Conservation (phyloP, 1,140 invertebrate species). For the Acromyrmex echinatior region DNA sequence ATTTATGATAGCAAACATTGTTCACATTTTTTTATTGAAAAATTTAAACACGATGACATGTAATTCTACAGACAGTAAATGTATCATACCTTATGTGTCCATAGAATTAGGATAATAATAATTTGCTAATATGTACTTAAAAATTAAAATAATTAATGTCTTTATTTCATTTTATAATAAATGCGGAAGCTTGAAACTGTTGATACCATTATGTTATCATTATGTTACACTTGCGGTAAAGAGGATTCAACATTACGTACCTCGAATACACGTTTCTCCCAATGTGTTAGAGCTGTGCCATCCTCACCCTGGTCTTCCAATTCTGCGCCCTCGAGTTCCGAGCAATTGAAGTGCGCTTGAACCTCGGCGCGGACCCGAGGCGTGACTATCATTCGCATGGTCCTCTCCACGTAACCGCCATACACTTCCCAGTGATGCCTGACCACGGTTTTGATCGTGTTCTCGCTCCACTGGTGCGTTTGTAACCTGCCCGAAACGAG, state of each 20-base stretch:
- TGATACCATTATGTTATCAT: background rate
- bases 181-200: background rate
- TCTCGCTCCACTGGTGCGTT: constrained; percentile 97
- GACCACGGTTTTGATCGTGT: constrained; percentile 93
- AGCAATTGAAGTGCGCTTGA: constrained; percentile 96
- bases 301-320: constrained; percentile 99
- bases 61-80: background rate
- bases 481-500: constrained; percentile 89
- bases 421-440: constrained; percentile 95
- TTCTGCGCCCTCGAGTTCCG: constrained; percentile 97
- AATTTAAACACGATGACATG: background rate
- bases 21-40: background rate
- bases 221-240: background rate
- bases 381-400: constrained; percentile 96
- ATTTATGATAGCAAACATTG: constrained; percentile 9
- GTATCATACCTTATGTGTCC: background rate
- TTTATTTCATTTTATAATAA: background rate
- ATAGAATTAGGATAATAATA: constrained; percentile 15
- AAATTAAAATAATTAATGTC: background rate
- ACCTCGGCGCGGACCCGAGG: constrained; percentile 95
- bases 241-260: constrained; percentile 86
- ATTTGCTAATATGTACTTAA: background rate
- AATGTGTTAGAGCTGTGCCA: constrained; percentile 98
- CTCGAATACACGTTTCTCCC: constrained; percentile 99
- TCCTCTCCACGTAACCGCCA: constrained; percentile 91